Percentiles rank a stretch among this genome's conserved stretches.
Conservation (phyloP, 2,888 invertebrate species). For the Atherix ibis region DNA sequence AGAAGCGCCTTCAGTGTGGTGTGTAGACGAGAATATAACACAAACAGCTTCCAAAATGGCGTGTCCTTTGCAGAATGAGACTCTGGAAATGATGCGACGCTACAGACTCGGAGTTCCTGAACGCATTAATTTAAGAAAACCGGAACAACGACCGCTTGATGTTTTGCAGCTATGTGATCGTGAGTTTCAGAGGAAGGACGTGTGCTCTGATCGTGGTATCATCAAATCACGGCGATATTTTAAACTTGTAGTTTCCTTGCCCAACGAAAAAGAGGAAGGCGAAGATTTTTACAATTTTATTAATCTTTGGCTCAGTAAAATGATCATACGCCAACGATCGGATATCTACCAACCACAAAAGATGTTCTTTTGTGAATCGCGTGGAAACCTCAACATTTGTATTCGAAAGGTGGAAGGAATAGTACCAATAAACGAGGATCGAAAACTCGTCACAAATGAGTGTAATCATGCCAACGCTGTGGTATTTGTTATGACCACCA, state of each 20-base stretch:
- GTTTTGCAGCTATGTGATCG: constrained; percentile 5
- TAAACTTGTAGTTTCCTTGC: constrained; percentile 23
- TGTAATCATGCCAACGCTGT: constrained; percentile 22
- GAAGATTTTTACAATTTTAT: constrained; percentile 20
- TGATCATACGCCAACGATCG: constrained; percentile 5
- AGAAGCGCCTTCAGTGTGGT: constrained; percentile 39
- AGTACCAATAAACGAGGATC: constrained; percentile 20
- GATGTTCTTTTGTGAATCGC: constrained; percentile 18
- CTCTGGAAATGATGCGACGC: constrained; percentile 34
- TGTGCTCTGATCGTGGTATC: neutral
- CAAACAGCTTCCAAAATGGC: constrained; percentile 32
- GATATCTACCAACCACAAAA: neutral
- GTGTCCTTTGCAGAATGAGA: constrained; percentile 30
- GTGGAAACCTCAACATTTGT: constrained; percentile 22
- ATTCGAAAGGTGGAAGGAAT: constrained; percentile 23
- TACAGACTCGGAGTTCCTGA: constrained; percentile 33
- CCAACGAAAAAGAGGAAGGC: constrained; percentile 17
- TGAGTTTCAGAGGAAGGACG: constrained; percentile 1
- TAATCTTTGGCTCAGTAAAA: constrained; percentile 19
- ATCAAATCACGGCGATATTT: constrained; percentile 15
- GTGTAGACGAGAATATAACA: constrained; percentile 24
- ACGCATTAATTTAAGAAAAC: constrained; percentile 16
- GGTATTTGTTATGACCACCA: constrained; percentile 19
- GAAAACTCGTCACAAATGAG: constrained; percentile 14
- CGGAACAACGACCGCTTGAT: constrained; percentile 11